A percentile compares a stretch with the other conserved stretches of the same genome.
phyloP scores from a whole-genome alignment of 1,140 invertebrate species.

The Cherax destructor region DNA sequence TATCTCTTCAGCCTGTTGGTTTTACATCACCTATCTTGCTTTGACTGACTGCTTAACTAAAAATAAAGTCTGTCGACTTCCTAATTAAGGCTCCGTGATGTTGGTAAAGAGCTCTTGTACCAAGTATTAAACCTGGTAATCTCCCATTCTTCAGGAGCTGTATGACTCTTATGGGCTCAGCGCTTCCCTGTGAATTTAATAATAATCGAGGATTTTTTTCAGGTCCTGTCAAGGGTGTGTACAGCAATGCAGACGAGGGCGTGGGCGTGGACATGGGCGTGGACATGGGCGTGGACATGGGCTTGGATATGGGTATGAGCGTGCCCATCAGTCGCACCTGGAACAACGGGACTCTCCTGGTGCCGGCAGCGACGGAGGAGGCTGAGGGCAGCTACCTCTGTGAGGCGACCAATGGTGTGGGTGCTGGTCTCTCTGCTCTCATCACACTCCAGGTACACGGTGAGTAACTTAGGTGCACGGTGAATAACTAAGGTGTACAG shows the following conservation, averaged over 20 bases:
- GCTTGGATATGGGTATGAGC: constrained; percentile 36
- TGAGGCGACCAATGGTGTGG: constrained; percentile 35
- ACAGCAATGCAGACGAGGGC: constrained; percentile 19
- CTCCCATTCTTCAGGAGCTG: too few species aligned
- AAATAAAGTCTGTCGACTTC: too few species aligned
- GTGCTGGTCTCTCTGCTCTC: constrained; percentile 37
- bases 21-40: too few species aligned
- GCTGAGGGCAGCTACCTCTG: constrained; percentile 50
- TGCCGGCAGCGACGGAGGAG: constrained; percentile 40
- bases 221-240: constrained; percentile 22
- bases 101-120: too few species aligned
- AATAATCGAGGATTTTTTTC: neutral
- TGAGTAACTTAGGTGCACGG: constrained; percentile 43
- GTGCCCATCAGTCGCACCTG: constrained; percentile 40
- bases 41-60: too few species aligned
- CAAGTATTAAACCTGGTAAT: too few species aligned
- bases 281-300: constrained; percentile 22
- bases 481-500: constrained; percentile 41
- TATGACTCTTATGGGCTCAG: too few species aligned
- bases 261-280: constrained; percentile 2
- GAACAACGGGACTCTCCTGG: constrained; percentile 46
- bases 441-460: constrained; percentile 54
- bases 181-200: too few species aligned
- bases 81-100: too few species aligned
- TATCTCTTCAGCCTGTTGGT: too few species aligned